These are phyloP conservation scores for Conus canariensis DNA, from an alignment of 2,888 invertebrate genomes.

Conservation along the genomic window DNA sequence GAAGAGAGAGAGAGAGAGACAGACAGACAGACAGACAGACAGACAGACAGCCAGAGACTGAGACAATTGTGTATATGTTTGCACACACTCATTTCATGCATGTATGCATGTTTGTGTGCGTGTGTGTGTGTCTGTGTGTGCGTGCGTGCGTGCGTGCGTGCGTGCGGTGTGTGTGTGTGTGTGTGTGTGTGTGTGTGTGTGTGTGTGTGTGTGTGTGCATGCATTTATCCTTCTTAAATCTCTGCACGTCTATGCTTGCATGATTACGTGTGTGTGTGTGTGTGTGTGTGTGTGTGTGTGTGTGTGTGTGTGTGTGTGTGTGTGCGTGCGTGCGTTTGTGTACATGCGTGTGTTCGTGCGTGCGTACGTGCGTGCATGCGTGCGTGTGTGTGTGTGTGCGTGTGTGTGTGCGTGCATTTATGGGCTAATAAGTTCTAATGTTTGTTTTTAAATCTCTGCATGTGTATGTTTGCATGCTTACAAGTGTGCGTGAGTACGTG, in stretches of 20 bases:
- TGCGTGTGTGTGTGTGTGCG: conserved; percentile 24
- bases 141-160: too few relatives aligned
- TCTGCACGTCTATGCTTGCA: too few relatives aligned
- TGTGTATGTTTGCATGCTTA: conserved; percentile 21
- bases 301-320: background rate
- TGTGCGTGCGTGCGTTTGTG: too few relatives aligned
- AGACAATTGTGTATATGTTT: background rate
- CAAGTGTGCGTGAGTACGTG: conserved; percentile 10
- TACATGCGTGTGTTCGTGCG: background rate
- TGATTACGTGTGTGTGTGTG: background rate
- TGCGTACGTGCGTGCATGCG: background rate
- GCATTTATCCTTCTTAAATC: background rate
- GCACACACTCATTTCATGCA: background rate
- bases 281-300: background rate
- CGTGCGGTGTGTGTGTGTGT: background rate
- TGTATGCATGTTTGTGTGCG: background rate
- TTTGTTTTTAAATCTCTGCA: background rate
- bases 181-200: too few relatives aligned
- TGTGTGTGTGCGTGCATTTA: conserved; percentile 15
- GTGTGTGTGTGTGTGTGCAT: background rate
- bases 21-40: too few relatives aligned
- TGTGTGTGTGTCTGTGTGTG: background rate
- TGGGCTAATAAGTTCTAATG: too few relatives aligned
- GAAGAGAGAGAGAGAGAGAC: too few relatives aligned
- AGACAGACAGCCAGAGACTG: too few relatives aligned